Percentiles rank a stretch among this genome's conserved stretches.
Evolutionary conservation across 1,140 invertebrate genomes (phyloP).

Genomic region (Penaeus japonicus): DNA sequence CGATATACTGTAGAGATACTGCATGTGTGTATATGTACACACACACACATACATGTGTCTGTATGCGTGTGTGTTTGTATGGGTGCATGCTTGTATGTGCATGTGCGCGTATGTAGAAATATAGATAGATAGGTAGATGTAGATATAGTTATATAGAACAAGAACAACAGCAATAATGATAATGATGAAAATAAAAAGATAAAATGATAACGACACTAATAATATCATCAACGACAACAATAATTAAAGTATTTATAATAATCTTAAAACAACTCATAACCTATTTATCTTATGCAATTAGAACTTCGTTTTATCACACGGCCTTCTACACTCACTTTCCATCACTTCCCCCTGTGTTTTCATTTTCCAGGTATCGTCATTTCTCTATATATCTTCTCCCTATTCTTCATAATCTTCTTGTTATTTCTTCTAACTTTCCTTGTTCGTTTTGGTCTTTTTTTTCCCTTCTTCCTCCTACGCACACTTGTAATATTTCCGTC

Average conservation of each 20-base stretch:
- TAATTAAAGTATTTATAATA: background rate
- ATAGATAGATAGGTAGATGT: background rate
- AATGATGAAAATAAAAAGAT: background rate
- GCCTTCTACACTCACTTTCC: no score
- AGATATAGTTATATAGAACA: background rate
- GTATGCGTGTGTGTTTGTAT: background rate
- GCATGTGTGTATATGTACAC: no score
- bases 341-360: no score
- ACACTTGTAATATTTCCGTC: no score
- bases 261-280: background rate
- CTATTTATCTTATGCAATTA: background rate
- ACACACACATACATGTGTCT: background rate
- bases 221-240: background rate
- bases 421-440: constrained; percentile 11
- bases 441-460: background rate
- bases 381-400: no score
- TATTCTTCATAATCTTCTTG: background rate
- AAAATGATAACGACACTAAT: background rate
- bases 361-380: no score
- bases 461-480: background rate
- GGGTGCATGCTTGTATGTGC: background rate
- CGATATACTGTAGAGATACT: no score
- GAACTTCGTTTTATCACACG: background rate
- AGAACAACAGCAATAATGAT: no score
- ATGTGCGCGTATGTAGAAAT: background rate